Evolutionary conservation across 2,797 vertebrate genomes (phyloP), one percentile per base, ranked within the genome.

Genomic region (Rachycentron canadum): DNA sequence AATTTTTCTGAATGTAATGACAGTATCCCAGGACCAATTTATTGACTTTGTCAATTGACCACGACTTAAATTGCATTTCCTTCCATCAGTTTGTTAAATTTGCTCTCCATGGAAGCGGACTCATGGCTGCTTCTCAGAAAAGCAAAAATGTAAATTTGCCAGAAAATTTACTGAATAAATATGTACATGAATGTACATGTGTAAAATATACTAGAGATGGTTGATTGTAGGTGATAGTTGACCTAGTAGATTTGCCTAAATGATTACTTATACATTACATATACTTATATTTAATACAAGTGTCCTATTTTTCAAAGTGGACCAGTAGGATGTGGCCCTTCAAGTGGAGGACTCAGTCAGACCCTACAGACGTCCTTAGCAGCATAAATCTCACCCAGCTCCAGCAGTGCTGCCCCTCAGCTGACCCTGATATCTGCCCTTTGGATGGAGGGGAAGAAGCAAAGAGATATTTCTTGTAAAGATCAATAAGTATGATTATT

Each of bases 351-450:
- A 59, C 8, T 23, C 19, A 0, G 32, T 30, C 34, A 69, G 67
- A 76, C 12, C 25, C 25, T 40, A 8, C 58, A 63, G n/a, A 52
- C 38, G 16, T 71, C 61, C 30, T 49, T 13, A 72, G 59, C 16
- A 32, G 61, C n/a, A 64, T 79, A 26, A 84, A 82, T 76, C 60
- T 38, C 57, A 38, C 14, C 28, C 64, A 68, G 65, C 63, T 72
- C 38, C 17, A n/a, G 36, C 25, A 60, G 32, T 68, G 70, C 47
- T 82, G 81, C 68, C 68, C 70, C 63, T 71, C 41, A 8, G 61
- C 69, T 82, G 70, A 64, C 74, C 85, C 79, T 77, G 75, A 83
- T 72, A 81, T 79, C 50, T 88, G 81, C 90, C 78, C 77, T 4
- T 36, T 26, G 49, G 45, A 38, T 41, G n/a, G 13, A 64, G 52